Evolutionary conservation across 2,888 invertebrate genomes (phyloP).

Genomic region (Myopa tessellatipennis): DNA sequence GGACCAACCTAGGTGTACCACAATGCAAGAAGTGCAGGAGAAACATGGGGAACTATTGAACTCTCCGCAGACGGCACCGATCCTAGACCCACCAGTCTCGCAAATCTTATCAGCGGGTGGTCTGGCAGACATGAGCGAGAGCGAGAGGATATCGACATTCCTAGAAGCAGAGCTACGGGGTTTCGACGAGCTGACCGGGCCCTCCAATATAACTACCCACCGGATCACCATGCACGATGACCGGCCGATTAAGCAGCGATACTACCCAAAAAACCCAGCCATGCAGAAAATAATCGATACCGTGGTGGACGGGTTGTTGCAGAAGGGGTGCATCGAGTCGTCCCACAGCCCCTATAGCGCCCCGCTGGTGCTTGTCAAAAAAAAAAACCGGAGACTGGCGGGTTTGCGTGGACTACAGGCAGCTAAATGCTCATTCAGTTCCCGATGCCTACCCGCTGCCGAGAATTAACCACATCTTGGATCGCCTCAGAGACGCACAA

Average conservation of each 20-base stretch:
- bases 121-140: background rate
- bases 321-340: background rate
- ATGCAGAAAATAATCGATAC: background rate
- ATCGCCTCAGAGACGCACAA: background rate
- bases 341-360: background rate
- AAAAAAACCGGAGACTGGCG: constrained; percentile 6
- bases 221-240: background rate
- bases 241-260: background rate
- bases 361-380: background rate
- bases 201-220: background rate
- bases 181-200: background rate
- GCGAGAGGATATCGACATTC: background rate
- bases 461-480: background rate
- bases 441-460: constrained; percentile 3
- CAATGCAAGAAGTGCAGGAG: background rate
- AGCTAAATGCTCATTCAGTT: background rate
- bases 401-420: background rate
- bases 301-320: background rate
- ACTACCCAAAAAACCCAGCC: background rate
- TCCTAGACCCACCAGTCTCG: too few relatives aligned
- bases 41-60: background rate
- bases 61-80: background rate
- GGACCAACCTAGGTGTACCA: background rate
- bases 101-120: background rate
- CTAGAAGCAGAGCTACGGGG: background rate